These are phyloP conservation scores for Pachyseris speciosa DNA, from an alignment of 64 coral and sea anemone genomes.

Conservation along the genomic window DNA sequence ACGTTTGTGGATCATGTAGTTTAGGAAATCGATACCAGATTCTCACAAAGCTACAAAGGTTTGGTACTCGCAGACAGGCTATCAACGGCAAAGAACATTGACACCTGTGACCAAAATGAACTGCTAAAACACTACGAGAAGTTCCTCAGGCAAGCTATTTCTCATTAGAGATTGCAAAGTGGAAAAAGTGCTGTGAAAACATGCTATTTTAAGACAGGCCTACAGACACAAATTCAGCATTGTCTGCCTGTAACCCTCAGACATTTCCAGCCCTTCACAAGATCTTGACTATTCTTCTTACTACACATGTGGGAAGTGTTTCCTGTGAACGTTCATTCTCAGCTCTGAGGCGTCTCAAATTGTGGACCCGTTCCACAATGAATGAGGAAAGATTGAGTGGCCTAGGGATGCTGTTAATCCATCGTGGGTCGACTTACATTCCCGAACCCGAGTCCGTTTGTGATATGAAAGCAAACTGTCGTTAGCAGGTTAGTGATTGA, in stretches of 20 bases:
- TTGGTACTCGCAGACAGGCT: not conserved
- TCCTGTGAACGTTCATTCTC: slow-evolving; percentile 33
- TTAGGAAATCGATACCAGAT: not conserved
- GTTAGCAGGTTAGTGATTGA: too few species aligned
- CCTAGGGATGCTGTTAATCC: too few species aligned
- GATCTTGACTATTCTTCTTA: slow-evolving; percentile 21
- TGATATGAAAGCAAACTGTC: too few species aligned
- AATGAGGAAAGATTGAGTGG: too few species aligned
- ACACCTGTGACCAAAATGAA: not conserved
- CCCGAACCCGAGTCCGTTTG: too few species aligned
- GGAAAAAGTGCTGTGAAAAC: slow-evolving; percentile 29
- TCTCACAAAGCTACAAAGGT: not conserved
- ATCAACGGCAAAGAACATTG: not conserved
- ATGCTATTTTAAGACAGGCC: not conserved
- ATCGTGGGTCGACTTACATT: too few species aligned
- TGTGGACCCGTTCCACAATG: too few species aligned
- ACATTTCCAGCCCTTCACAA: slow-evolving; percentile 33
- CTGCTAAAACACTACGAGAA: not conserved
- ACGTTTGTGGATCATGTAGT: not conserved
- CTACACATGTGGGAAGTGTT: slow-evolving; percentile 18
- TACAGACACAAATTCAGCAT: slow-evolving; percentile 28
- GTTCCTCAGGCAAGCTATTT: not conserved
- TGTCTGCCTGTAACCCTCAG: slow-evolving; percentile 21
- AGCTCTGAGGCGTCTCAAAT: slow-evolving; percentile 28
- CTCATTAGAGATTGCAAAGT: slow-evolving; percentile 15